Percentiles rank a stretch among this genome's conserved stretches.
phyloP scores from a whole-genome alignment of 1,140 invertebrate genomes.

The Platorchestia sp. region DNA sequence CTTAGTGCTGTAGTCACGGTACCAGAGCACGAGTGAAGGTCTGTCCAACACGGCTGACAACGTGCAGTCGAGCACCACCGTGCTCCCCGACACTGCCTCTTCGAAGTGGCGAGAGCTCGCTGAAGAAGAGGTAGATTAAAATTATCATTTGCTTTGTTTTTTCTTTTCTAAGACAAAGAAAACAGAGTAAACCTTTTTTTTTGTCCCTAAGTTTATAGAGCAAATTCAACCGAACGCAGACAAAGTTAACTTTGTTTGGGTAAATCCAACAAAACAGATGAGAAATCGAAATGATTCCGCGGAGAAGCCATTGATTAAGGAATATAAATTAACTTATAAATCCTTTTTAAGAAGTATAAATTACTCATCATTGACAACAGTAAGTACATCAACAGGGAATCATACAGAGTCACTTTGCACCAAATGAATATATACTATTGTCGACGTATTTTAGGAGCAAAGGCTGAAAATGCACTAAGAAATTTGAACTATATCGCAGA shows the following conservation, averaged over 20 bases:
- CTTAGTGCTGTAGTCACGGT: conserved; percentile 38
- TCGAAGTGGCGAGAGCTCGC: background rate
- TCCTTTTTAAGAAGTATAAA: no score
- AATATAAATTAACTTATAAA: no score
- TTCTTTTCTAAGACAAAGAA: background rate
- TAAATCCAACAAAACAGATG: background rate
- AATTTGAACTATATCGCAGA: no score
- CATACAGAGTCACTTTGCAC: no score
- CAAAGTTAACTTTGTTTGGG: background rate
- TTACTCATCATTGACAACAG: no score
- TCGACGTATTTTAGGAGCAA: no score
- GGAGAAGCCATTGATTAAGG: no score
- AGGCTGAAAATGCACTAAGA: no score
- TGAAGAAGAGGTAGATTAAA: background rate
- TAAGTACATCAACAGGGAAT: no score
- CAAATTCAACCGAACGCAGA: background rate
- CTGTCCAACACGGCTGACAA: background rate
- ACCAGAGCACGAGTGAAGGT: conserved; percentile 19
- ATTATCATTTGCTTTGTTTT: background rate
- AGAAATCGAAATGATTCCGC: background rate
- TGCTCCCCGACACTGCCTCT: conserved; percentile 21
- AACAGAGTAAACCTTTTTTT: background rate
- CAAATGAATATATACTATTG: no score
- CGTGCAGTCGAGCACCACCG: background rate
- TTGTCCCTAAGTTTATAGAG: background rate